Percentiles rank a stretch among this genome's conserved stretches.
Conservation (phyloP, 2,113 vertebrate genomes). For the Bubo blakistoni region DNA sequence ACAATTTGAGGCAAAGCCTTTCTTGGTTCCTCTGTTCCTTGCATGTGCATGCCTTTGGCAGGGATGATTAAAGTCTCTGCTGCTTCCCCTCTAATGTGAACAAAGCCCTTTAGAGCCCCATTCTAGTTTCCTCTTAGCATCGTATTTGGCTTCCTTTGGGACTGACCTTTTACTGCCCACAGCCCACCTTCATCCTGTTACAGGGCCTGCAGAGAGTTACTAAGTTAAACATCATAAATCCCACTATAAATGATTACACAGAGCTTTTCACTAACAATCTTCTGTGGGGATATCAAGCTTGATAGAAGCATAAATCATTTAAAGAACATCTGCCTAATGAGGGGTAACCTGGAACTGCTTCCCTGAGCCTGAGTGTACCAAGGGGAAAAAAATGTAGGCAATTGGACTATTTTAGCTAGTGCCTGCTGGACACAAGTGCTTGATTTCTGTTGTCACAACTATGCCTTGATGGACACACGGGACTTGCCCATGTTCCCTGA, state of each 20-base stretch:
- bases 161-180: conserved; percentile 48
- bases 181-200: conserved; percentile 50
- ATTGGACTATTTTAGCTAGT: not conserved
- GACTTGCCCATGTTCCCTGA: not conserved
- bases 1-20: not conserved
- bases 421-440: not conserved
- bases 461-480: not conserved
- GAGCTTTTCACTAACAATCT: conserved; percentile 70
- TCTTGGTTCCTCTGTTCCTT: not conserved
- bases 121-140: conserved; percentile 19
- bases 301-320: conserved; percentile 71
- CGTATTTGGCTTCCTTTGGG: conserved; percentile 26
- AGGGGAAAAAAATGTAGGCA: not conserved
- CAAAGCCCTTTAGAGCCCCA: conserved; percentile 24
- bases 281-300: conserved; percentile 59
- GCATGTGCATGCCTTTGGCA: not conserved
- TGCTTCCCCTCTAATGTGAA: conserved; percentile 33
- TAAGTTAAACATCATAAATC: conserved; percentile 70
- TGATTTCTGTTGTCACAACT: not conserved
- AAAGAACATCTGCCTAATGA: conserved; percentile 64
- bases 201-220: conserved; percentile 47
- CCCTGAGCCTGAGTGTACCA: not conserved
- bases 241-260: conserved; percentile 66
- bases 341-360: conserved; percentile 54
- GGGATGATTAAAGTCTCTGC: conserved; percentile 40